Percentiles rank a stretch among this genome's conserved stretches.
Evolutionary conservation across 2,797 vertebrate species (phyloP).

Genomic region (Falco rusticolus): DNA sequence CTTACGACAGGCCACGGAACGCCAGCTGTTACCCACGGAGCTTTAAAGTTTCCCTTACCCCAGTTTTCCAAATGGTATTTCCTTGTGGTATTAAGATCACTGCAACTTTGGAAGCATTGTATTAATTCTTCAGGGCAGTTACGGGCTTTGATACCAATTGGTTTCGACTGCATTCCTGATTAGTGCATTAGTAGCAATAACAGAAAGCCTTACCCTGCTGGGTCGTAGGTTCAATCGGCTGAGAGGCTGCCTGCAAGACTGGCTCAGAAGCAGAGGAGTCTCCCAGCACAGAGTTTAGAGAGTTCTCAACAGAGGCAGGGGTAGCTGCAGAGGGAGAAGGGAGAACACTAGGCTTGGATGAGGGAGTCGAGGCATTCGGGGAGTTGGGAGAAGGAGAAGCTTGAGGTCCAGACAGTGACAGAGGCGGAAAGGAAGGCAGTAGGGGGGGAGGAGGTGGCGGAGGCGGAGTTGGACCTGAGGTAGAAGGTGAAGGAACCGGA

Average conservation of each 20-base stretch:
- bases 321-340: slow-evolving; percentile 98
- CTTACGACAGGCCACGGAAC: background rate
- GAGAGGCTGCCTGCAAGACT: slow-evolving; percentile 84
- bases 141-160: background rate
- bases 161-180: slow-evolving; percentile 54
- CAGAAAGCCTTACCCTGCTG: slow-evolving; percentile 92
- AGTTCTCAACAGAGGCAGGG: slow-evolving; percentile 88
- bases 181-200: slow-evolving; percentile 79
- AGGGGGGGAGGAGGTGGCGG: slow-evolving; percentile 77
- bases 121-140: slow-evolving; percentile 4
- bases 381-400: slow-evolving; percentile 79
- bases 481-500: slow-evolving; percentile 78
- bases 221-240: slow-evolving; percentile 85
- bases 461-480: slow-evolving; percentile 80
- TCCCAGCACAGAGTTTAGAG: slow-evolving; percentile 90
- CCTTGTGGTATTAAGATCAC: background rate
- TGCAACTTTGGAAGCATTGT: background rate
- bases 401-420: slow-evolving; percentile 78
- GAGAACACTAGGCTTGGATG: slow-evolving; percentile 96
- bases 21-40: rapidly evolving
- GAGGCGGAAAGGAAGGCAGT: slow-evolving; percentile 77
- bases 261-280: slow-evolving; percentile 87
- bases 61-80: background rate
- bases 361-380: slow-evolving; percentile 87
- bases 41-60: background rate